A percentile compares a stretch with the other conserved stretches of the same genome.
Evolutionary conservation across 2,888 invertebrate genomes (phyloP).

Genomic region (Patella depressa): DNA sequence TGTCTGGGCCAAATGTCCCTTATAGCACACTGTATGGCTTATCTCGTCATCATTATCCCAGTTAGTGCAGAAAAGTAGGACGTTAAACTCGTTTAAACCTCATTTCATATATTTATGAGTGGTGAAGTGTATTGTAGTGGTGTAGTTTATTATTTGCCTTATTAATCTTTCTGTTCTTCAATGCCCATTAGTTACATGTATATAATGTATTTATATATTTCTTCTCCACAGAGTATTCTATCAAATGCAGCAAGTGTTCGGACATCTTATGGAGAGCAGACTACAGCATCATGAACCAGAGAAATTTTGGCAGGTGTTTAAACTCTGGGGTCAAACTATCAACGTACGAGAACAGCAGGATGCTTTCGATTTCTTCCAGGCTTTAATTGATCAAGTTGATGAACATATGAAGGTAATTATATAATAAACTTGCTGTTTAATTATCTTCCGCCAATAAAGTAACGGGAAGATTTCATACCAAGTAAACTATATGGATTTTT

Average conservation of each 20-base stretch:
- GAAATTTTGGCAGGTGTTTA: constrained; percentile 74
- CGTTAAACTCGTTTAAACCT: not conserved
- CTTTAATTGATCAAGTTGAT: constrained; percentile 74
- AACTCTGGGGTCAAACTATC: constrained; percentile 74
- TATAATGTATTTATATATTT: not conserved
- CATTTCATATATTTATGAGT: not conserved
- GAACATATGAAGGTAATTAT: constrained; percentile 71
- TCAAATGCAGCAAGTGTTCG: constrained; percentile 74
- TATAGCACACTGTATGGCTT: no score
- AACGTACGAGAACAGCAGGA: constrained; percentile 74
- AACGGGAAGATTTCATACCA: not conserved
- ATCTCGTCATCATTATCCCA: no score
- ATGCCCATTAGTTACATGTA: no score
- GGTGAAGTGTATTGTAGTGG: no score
- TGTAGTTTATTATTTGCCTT: not conserved
- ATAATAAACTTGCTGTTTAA: no score
- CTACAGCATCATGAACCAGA: constrained; percentile 73
- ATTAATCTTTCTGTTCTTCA: not conserved
- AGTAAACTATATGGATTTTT: not conserved
- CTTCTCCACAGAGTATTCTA: constrained; percentile 68
- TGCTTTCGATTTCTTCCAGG: constrained; percentile 75
- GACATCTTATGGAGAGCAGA: constrained; percentile 73
- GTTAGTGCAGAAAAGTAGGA: no score
- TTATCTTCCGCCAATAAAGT: no score
- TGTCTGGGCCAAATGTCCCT: no score